These are phyloP conservation scores for Stenchaetothrips biformis DNA, from an alignment of 2,888 invertebrate species.

Conservation along the genomic window DNA sequence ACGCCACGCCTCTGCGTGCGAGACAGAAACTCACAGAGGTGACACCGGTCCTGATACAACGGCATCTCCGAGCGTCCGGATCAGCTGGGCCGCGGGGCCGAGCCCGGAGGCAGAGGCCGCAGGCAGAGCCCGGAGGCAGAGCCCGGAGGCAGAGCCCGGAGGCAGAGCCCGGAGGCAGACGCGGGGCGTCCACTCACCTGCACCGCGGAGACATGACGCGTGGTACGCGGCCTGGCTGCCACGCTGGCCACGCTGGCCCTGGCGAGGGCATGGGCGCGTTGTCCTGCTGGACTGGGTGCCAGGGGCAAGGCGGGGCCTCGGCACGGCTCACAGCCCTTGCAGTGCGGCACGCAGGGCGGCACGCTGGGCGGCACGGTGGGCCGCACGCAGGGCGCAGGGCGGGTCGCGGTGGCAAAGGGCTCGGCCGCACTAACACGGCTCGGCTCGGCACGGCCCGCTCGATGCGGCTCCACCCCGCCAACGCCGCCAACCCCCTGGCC, in stretches of 20 bases:
- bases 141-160: too few relatives aligned
- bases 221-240: background rate
- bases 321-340: background rate
- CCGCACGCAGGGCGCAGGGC: background rate
- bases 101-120: background rate
- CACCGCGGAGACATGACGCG: background rate
- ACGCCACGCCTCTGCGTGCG: background rate
- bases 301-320: background rate
- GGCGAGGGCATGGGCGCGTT: background rate
- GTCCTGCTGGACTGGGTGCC: background rate
- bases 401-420: background rate
- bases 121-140: too few relatives aligned
- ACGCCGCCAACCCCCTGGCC: background rate
- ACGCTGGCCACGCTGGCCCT: background rate
- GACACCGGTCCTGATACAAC: too few relatives aligned
- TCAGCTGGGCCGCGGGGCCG: background rate
- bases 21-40: background rate
- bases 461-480: constrained; percentile 14
- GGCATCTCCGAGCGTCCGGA: background rate
- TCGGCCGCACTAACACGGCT: background rate
- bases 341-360: background rate
- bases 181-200: background rate
- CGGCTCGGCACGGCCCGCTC: background rate
- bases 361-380: background rate
- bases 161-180: background rate